Base-by-base conservation (phyloP, 2,113 vertebrate species). In the Larimichthys polyactis region DNA sequence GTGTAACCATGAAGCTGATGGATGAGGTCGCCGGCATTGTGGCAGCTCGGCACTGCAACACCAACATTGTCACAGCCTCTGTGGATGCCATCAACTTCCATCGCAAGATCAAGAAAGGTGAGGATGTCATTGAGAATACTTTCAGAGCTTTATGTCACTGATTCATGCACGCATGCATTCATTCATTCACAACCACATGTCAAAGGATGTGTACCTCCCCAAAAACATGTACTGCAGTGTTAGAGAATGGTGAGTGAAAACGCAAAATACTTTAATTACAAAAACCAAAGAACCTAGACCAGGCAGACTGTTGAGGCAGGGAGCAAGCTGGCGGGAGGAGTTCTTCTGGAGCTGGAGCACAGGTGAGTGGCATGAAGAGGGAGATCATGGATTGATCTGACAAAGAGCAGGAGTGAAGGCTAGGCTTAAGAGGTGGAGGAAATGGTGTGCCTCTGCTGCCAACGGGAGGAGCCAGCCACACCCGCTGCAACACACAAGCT, bases 1-100 rank as follows among this genome's bases (percentile, higher is more conserved):
- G 98, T 32, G 97, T 98, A 86, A 98, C 97, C 81, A 99, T 99
- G 98, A 99, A 99, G 91, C 94, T 99, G 82, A 99, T 99, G 98
- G 98, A 99, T 0, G 98, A 99, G 75, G 98, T 99, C 0, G 98
- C 98, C 0, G 98, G 98, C 24, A 98, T 99, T 0, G 97, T 98
- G 69, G 97, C 98, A 0, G 95, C 94, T 0, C 97, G 97, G 4
- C 98, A 99, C 90, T 99, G 98, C 94, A 96, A 96, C 93, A 99
- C 97, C 88, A 99, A 99, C 91, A 95, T 99, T 0, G 98, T 99
- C 90, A 99, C 98, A 0, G 98, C 97, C 55, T 99, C 97, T 0
- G 97, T 99, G 94, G 97, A 99, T 0, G 97, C 97, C 91, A 98
- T 99, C 72, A 99, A 99, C 90, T 99, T 99, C 75, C 96, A 98